Conservation (phyloP, 2,797 vertebrate species). For the Dermochelys coriacea region DNA sequence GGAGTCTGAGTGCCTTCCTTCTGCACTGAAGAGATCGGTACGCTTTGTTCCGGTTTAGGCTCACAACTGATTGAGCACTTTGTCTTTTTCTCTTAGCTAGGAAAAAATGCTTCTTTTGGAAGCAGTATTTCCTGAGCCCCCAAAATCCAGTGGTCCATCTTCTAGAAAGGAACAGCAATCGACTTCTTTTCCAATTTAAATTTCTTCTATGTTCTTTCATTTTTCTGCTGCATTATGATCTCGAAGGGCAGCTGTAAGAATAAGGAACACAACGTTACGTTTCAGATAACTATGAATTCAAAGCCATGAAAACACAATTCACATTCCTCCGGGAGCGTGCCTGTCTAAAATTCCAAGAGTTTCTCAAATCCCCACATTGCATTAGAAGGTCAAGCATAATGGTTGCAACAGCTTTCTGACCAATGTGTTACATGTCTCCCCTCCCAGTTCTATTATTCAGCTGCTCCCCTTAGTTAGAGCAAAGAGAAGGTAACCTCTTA, state of each 20-base stretch:
- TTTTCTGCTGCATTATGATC: conserved; percentile 85
- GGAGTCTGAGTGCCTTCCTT: conserved; percentile 63
- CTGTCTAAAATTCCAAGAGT: conserved; percentile 33
- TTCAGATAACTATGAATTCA: conserved; percentile 46
- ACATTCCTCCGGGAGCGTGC: conserved; percentile 11
- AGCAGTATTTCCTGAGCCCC: conserved; percentile 75
- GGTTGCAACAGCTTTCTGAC: not conserved
- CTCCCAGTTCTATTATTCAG: not conserved
- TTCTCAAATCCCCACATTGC: not conserved
- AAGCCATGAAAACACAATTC: conserved; percentile 39
- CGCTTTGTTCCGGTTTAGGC: conserved; percentile 42
- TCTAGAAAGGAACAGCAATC: conserved; percentile 67
- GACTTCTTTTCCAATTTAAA: conserved; percentile 76
- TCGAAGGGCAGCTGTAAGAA: conserved; percentile 73
- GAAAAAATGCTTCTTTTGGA: conserved; percentile 71
- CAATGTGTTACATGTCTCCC: not conserved
- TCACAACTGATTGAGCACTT: not conserved
- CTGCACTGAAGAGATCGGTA: conserved; percentile 27
- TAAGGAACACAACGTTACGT: conserved; percentile 51
- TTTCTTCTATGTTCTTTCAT: conserved; percentile 80
- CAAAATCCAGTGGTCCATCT: conserved; percentile 79
- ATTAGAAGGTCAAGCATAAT: not conserved
- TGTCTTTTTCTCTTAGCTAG: conserved; percentile 65
- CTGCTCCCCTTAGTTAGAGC: not conserved
- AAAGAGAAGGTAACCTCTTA: not conserved